Evolutionary conservation across 2,797 vertebrate species (phyloP).

Genomic region (Sebastes iracundus): DNA sequence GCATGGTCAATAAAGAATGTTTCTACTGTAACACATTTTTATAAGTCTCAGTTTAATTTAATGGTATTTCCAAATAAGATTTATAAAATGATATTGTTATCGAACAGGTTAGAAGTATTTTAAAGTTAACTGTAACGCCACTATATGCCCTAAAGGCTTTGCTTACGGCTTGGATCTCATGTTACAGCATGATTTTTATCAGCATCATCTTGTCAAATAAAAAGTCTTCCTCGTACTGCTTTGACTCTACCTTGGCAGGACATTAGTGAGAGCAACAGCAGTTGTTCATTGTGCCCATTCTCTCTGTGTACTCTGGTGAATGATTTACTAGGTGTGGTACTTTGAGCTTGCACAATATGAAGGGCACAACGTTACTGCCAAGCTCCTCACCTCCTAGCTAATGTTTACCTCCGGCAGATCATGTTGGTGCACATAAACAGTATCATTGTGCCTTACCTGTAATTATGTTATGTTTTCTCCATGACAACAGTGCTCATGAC

Average conservation of each 20-base stretch:
- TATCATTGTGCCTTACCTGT: not conserved
- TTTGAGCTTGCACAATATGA: constrained; percentile 15
- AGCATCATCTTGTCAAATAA: not conserved
- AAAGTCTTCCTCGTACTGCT: not conserved
- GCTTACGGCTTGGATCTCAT: not conserved
- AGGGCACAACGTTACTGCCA: not conserved
- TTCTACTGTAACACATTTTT: not conserved
- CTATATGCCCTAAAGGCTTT: not conserved
- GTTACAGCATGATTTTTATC: not conserved
- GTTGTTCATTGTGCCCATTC: not conserved
- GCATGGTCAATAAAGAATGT: constrained; percentile 8
- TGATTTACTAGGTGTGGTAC: constrained; percentile 66
- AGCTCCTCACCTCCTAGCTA: not conserved
- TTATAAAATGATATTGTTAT: not conserved
- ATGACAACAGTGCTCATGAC: not conserved
- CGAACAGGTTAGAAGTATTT: not conserved
- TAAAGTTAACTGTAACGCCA: not conserved
- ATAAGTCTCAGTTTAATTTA: not conserved
- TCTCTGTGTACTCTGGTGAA: constrained; percentile 38
- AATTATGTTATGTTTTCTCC: not conserved
- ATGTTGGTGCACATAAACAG: not conserved
- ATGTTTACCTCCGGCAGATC: constrained; percentile 34
- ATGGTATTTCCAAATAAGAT: not conserved
- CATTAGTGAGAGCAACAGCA: not conserved
- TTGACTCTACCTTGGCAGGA: not conserved